A percentile compares a stretch with the other conserved stretches of the same genome.
These are phyloP conservation scores for Xyrauchen texanus DNA, from an alignment of 2,113 vertebrate genomes.

Conservation along the genomic window DNA sequence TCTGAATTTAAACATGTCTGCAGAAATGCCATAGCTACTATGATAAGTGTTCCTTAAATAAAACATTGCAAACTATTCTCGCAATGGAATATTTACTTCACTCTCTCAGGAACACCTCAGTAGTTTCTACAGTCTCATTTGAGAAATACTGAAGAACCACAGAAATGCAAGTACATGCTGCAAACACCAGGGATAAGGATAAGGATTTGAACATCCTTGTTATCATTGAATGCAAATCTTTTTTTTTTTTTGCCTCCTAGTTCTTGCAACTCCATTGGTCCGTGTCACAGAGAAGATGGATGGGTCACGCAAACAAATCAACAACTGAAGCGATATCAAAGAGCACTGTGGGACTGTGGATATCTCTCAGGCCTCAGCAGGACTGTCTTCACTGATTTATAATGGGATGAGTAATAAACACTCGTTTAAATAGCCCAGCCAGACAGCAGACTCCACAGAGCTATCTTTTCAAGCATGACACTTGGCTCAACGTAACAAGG, in stretches of 20 bases:
- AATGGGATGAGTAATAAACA: conserved; percentile 50
- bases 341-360: conserved; percentile 28
- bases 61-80: too few species aligned
- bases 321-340: conserved; percentile 37
- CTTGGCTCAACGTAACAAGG: conserved; percentile 69
- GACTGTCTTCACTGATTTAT: conserved; percentile 44
- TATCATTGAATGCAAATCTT: conserved; percentile 21
- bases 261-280: conserved; percentile 9
- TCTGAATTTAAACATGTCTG: too few species aligned
- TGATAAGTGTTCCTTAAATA: too few species aligned
- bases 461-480: conserved; percentile 62
- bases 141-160: conserved; percentile 7
- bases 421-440: conserved; percentile 28
- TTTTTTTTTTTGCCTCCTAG: conserved; percentile 21
- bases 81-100: too few species aligned
- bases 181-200: conserved; percentile 22
- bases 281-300: conserved; percentile 47
- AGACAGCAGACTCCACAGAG: conserved; percentile 67
- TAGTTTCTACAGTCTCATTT: neutral
- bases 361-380: conserved; percentile 40
- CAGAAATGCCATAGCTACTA: too few species aligned
- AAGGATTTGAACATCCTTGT: conserved; percentile 29
- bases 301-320: conserved; percentile 45
- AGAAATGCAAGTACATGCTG: neutral
- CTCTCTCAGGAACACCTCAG: neutral